Evolutionary conservation across 2,797 vertebrate species (phyloP).

Genomic region (Notolepis coatsorum): DNA sequence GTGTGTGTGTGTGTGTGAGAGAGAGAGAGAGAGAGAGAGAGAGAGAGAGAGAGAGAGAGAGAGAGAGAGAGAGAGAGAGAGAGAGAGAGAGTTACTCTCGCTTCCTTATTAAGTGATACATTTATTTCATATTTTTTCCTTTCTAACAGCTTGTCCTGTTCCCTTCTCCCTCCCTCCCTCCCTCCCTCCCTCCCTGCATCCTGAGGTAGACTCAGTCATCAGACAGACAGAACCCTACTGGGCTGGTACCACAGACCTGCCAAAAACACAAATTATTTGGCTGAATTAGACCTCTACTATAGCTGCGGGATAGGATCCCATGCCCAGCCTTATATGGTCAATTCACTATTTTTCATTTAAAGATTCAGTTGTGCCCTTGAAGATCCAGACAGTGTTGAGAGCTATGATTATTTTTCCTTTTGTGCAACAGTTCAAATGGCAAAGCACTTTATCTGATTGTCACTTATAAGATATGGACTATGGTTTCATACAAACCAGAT

Average conservation of each 20-base stretch:
- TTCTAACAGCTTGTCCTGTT: neutral
- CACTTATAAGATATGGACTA: too few species aligned
- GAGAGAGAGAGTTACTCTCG: too few species aligned
- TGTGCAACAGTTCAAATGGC: too few species aligned
- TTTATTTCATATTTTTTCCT: neutral
- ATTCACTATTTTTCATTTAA: slow-evolving; percentile 18
- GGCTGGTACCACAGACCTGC: slow-evolving; percentile 31
- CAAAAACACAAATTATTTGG: slow-evolving; percentile 58
- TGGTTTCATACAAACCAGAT: too few species aligned
- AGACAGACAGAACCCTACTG: slow-evolving; percentile 47
- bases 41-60: neutral
- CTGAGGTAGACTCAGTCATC: slow-evolving; percentile 23
- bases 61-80: neutral
- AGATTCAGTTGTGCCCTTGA: too few species aligned
- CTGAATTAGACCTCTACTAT: slow-evolving; percentile 42
- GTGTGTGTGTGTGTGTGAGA: too few species aligned
- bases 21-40: too few species aligned
- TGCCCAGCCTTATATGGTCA: slow-evolving; percentile 10
- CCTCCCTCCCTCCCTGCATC: neutral
- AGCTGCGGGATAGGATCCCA: slow-evolving; percentile 40
- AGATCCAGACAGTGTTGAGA: too few species aligned
- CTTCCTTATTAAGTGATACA: too few species aligned
- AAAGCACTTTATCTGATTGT: too few species aligned
- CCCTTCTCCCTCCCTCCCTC: neutral
- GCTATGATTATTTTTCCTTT: too few species aligned